Conservation (phyloP, 2,888 invertebrate genomes). For the Timandra comae region DNA sequence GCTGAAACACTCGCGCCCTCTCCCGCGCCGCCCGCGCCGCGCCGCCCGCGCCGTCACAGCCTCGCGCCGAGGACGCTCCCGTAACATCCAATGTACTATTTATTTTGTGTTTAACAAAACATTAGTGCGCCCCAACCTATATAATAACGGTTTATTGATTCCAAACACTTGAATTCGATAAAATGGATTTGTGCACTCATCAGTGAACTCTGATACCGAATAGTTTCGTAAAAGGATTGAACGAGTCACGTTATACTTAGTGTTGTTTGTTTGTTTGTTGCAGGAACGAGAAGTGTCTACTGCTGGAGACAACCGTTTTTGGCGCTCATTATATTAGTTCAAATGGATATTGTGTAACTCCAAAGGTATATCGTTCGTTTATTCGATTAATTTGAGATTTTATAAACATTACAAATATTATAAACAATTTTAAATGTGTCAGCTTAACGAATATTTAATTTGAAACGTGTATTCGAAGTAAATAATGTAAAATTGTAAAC, state of each 20-base stretch:
- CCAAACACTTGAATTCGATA: constrained; percentile 3
- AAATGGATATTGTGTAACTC: constrained; percentile 46
- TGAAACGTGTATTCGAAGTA: constrained; percentile 1
- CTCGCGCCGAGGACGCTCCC: too few relatives aligned
- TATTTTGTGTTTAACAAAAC: too few relatives aligned
- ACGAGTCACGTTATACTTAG: too few relatives aligned
- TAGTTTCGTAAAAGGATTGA: too few relatives aligned
- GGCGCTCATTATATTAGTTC: constrained; percentile 52
- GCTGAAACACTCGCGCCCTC: constrained; percentile 33
- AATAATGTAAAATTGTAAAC: constrained; percentile 15
- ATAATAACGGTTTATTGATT: constrained; percentile 10
- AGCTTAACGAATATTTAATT: constrained; percentile 2
- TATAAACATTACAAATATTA: constrained; percentile 17
- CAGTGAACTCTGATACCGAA: constrained; percentile 7
- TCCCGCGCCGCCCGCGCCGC: too few relatives aligned
- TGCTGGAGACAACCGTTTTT: constrained; percentile 60
- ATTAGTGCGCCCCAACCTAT: too few relatives aligned
- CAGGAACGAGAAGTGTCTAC: constrained; percentile 50
- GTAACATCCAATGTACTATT: too few relatives aligned
- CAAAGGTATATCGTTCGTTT: too few relatives aligned
- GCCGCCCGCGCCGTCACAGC: too few relatives aligned
- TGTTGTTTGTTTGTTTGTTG: constrained; percentile 40
- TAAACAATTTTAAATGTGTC: constrained; percentile 1
- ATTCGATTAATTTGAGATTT: constrained; percentile 10
- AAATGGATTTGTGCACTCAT: too few relatives aligned